phyloP scores from a whole-genome alignment of 2,797 vertebrate species.

The Enteromius trimaculatus region DNA sequence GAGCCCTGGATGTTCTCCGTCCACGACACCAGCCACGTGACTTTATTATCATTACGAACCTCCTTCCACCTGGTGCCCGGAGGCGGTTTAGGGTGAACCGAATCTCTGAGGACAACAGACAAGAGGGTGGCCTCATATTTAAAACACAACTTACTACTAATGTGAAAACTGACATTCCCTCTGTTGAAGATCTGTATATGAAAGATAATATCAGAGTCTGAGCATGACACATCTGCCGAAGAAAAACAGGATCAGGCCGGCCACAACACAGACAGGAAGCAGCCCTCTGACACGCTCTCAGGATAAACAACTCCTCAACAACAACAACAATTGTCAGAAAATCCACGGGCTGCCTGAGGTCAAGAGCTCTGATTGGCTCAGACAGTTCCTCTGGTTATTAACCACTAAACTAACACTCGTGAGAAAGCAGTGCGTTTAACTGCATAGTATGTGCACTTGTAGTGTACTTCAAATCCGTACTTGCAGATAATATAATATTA shows the following conservation, averaged over 20 bases:
- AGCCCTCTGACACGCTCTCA: conserved; percentile 11
- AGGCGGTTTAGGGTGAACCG: conserved; percentile 88
- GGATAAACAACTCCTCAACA: conserved; percentile 38
- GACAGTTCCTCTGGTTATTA: not conserved
- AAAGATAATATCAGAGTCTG: conserved; percentile 14
- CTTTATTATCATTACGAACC: conserved; percentile 93
- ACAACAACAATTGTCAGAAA: conserved; percentile 3
- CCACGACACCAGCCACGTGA: conserved; percentile 97
- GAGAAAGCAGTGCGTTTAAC: not conserved
- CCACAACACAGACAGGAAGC: conserved; percentile 22
- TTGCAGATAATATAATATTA: not conserved
- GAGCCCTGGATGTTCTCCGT: conserved; percentile 97
- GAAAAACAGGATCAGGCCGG: conserved; percentile 25
- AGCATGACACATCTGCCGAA: conserved; percentile 8
- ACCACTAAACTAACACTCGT: not conserved
- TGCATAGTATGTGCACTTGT: not conserved
- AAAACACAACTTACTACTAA: not conserved
- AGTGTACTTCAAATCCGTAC: not conserved
- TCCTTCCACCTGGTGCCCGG: conserved; percentile 94
- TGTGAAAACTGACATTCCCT: not conserved
- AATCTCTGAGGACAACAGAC: conserved; percentile 77
- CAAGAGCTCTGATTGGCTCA: not conserved
- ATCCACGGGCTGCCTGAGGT: not conserved
- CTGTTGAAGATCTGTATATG: not conserved
- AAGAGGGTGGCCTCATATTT: not conserved